These are phyloP conservation scores for Mimumesa dahlbomi DNA, from an alignment of 2,888 invertebrate species.

Conservation along the genomic window DNA sequence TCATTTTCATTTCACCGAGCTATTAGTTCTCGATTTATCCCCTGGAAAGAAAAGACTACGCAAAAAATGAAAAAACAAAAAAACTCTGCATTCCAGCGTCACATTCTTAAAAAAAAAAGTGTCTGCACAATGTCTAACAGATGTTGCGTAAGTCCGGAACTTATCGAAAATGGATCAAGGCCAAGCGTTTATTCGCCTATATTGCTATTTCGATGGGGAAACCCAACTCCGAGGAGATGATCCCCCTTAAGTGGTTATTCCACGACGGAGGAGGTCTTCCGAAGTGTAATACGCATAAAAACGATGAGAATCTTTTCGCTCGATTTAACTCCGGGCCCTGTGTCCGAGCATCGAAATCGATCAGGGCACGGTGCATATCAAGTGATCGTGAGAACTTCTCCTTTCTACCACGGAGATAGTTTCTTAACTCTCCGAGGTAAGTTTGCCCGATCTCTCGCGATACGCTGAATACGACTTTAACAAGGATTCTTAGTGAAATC, in stretches of 20 bases:
- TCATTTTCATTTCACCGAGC: too few species aligned
- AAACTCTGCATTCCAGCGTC: neutral
- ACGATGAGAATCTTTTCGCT: slow-evolving; percentile 9
- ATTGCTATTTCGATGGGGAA: slow-evolving; percentile 8
- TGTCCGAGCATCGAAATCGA: slow-evolving; percentile 1
- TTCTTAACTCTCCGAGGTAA: too few species aligned
- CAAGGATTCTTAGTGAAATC: too few species aligned
- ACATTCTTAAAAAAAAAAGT: slow-evolving; percentile 3
- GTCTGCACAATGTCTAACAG: slow-evolving; percentile 1
- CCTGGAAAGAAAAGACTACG: too few species aligned
- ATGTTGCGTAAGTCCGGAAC: neutral
- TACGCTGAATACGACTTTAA: too few species aligned
- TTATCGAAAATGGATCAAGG: slow-evolving; percentile 4
- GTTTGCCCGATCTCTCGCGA: neutral
- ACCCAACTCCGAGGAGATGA: slow-evolving; percentile 27
- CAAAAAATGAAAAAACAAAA: neutral
- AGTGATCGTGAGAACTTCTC: neutral
- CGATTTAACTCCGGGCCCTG: slow-evolving; percentile 19
- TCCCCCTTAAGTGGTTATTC: slow-evolving; percentile 40
- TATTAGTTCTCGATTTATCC: too few species aligned
- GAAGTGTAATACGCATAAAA: slow-evolving; percentile 19
- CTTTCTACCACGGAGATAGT: too few species aligned
- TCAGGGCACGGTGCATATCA: neutral
- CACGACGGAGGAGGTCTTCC: slow-evolving; percentile 11
- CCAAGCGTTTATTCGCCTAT: neutral